Evolutionary conservation across 2,888 invertebrate genomes (phyloP), one percentile per base, ranked within the genome.

Genomic region (Drosophila cognata): DNA sequence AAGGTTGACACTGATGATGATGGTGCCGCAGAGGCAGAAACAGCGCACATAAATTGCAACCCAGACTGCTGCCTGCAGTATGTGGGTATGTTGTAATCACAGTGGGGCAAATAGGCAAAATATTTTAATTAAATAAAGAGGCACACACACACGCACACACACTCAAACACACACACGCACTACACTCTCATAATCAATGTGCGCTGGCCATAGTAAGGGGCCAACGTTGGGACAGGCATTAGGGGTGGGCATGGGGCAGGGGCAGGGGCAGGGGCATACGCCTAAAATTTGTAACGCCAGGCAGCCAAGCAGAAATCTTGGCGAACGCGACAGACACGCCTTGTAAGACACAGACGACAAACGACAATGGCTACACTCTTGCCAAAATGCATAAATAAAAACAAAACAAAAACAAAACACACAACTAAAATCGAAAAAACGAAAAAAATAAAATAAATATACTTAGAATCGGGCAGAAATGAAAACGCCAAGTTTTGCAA

Each of bases 401-500:
- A 41, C 38, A 63, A 53, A 61, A 16, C 16, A 31, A 57, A 21
- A 51, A 51, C 28, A 28, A 50, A 29, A 56, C 28, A n/a, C 28
- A 52, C 43, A 48, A 65, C 74, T 65, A 80, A 82, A 84, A 82
- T 66, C 71, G 71, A 79, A 58, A 67, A 81, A 77, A 79, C 33
- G 33, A 73, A 63, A 61, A 46, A 10, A n/a, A 76, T 10, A 52
- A 25, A 46, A 25, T 46, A 46, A 25, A 46, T 46, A 46, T 25
- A 25, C 46, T 46, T 46, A 46, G 41, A 31, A 76, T 81, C 67
- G 71, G 48, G 61, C 67, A 80, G 41, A 71, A 84, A 88, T 86
- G 77, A 71, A 88, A 81, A 83, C 90, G 84, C 81, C 89, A 83
- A 84, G 89, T 88, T 88, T 88, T 87, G 89, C 89, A 86, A 86